These are phyloP conservation scores for Centrocercus urophasianus DNA, from an alignment of 2,113 vertebrate species.

Conservation along the genomic window DNA sequence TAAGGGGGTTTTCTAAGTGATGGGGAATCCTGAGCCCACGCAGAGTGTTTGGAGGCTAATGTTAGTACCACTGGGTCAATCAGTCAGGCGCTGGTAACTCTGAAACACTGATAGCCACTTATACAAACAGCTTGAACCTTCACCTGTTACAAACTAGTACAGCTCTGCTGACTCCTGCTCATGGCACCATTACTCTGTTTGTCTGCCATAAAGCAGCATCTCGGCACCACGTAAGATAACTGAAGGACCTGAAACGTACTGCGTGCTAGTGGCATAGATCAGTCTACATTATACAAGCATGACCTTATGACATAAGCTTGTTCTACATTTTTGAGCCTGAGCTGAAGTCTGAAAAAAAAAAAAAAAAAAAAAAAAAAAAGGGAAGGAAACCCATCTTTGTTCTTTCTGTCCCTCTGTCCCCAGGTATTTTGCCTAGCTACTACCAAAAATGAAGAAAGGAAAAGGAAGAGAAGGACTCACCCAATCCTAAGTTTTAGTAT, in stretches of 20 bases:
- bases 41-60: neutral
- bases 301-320: neutral
- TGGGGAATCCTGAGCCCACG: neutral
- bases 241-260: neutral
- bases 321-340: accelerated
- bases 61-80: neutral
- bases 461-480: neutral
- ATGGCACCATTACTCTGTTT: neutral
- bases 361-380: neutral
- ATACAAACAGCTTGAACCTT: neutral
- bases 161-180: neutral
- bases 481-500: neutral
- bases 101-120: neutral
- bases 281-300: neutral
- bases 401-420: neutral
- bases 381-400: neutral
- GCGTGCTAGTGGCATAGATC: neutral
- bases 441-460: neutral
- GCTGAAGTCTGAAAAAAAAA: neutral
- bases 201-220: neutral
- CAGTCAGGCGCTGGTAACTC: neutral
- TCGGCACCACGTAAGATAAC: neutral
- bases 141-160: neutral
- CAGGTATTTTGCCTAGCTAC: neutral
- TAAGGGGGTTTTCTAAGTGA: neutral